Percentiles rank a stretch among this genome's conserved stretches.
Evolutionary conservation across 1,140 invertebrate genomes (phyloP).

Genomic region (Zaprionus lachaisei): DNA sequence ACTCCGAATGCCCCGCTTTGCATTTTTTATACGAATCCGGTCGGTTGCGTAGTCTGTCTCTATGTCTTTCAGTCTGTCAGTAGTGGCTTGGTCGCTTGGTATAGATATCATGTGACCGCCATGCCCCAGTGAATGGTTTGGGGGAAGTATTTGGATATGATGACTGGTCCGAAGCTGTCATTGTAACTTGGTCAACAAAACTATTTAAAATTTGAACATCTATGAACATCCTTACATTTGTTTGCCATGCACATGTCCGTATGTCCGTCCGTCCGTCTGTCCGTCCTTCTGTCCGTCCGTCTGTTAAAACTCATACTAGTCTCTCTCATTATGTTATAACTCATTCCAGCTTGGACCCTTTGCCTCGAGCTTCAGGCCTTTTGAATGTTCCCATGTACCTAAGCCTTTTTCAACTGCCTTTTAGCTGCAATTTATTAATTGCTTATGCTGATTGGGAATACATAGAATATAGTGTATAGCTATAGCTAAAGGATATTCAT

Average conservation of each 20-base stretch:
- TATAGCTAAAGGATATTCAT: constrained; percentile 5
- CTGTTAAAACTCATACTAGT: too few relatives aligned
- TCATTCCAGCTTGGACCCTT: too few relatives aligned
- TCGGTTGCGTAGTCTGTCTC: constrained; percentile 16
- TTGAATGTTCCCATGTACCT: too few relatives aligned
- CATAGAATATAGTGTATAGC: neutral
- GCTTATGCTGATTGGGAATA: constrained; percentile 43
- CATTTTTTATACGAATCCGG: constrained; percentile 57
- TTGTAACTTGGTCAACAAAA: neutral
- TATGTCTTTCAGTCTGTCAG: constrained; percentile 8
- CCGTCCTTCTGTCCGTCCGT: too few relatives aligned
- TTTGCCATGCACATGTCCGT: too few relatives aligned
- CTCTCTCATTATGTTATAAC: too few relatives aligned
- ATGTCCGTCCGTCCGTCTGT: too few relatives aligned
- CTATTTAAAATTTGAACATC: neutral
- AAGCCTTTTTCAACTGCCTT: neutral
- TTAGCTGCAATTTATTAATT: constrained; percentile 53
- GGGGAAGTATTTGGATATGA: constrained; percentile 39
- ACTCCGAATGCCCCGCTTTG: constrained; percentile 18
- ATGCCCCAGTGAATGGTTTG: constrained; percentile 46
- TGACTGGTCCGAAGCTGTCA: neutral
- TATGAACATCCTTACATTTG: neutral
- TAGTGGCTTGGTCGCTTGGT: constrained; percentile 28
- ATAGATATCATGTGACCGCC: constrained; percentile 63
- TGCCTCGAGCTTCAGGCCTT: too few relatives aligned